Base-by-base conservation (phyloP, 2,888 invertebrate genomes). In the Eupithecia insigniata region DNA sequence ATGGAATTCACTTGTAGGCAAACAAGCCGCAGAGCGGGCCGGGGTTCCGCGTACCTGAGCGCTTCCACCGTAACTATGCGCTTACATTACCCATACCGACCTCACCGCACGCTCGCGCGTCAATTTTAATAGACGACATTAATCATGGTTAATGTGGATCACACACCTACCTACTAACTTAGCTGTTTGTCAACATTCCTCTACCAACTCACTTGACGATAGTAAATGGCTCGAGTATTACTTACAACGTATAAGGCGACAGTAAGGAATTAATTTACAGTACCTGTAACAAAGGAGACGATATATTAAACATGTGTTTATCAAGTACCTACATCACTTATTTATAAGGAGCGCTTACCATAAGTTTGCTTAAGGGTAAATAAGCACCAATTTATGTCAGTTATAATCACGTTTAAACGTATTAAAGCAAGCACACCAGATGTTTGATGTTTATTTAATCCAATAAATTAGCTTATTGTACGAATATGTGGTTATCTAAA, bases 1-100 rank as follows among this genome's bases (percentile, higher is more conserved):
- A 94, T 94, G 93, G 93, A 93, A 93, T 94, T 93, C 91, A 87
- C 93, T 91, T 94, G 93, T 94, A 92, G 88, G 93, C 92, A 94
- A 94, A 94, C 93, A 93, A 89, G 90, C 91, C 90, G 85, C 91
- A 86, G 85, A 86, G 87, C 89, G 32, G 61, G 86, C 86, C 85
- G 85, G 84, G 83, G 82, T 85, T 85, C 83, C 72, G 75, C 77
- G 75, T 84, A 86, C 85, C 84, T 85, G 85, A 83, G 81, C 80
- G 80, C 79, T 81, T 80, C 81, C 79, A 80, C 78, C 80, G 82
- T 84, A 83, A 87, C 85, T 86, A 85, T 83, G 83, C 83, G 83
- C 80, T 81, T 81, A 77, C 80, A 80, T 82, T 84, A 85, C 84
- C 73, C 64, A 64, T 72, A 70, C 76, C 67, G 65, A 69, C 75